These are phyloP conservation scores for Mactra quadrangularis DNA, from an alignment of 1,140 invertebrate genomes.

Conservation along the genomic window DNA sequence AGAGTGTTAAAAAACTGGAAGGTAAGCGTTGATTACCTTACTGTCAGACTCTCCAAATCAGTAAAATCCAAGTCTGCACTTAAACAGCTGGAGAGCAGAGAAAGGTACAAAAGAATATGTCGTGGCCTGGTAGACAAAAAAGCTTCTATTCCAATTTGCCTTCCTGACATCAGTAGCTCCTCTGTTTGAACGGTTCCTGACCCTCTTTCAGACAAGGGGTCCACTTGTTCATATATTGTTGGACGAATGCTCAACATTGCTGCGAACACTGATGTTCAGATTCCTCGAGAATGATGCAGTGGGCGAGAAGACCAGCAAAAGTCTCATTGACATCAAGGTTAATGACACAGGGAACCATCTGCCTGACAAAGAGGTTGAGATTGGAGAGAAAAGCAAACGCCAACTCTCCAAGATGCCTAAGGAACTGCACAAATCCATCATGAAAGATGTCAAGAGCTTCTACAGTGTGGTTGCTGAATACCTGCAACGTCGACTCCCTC, in stretches of 20 bases:
- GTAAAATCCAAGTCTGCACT: slow-evolving; percentile 38
- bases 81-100: slow-evolving; percentile 44
- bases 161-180: slow-evolving; percentile 8
- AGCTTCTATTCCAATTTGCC: slow-evolving; percentile 51
- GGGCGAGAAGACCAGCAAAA: neutral
- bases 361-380: slow-evolving; percentile 42
- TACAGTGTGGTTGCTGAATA: slow-evolving; percentile 30
- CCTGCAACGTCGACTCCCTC: slow-evolving; percentile 17
- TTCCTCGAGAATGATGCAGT: slow-evolving; percentile 18
- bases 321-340: neutral
- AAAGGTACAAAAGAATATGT: slow-evolving; percentile 54
- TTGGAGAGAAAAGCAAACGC: slow-evolving; percentile 27
- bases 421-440: slow-evolving; percentile 10
- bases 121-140: slow-evolving; percentile 33
- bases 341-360: slow-evolving; percentile 24
- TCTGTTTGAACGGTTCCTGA: slow-evolving; percentile 23
- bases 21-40: slow-evolving; percentile 38
- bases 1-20: slow-evolving; percentile 36
- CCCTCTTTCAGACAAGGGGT: slow-evolving; percentile 24
- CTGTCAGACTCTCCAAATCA: slow-evolving; percentile 21
- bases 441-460: slow-evolving; percentile 41
- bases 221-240: slow-evolving; percentile 24
- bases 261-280: neutral
- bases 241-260: slow-evolving; percentile 20
- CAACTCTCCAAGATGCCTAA: slow-evolving; percentile 46